Conservation (phyloP, 2,888 invertebrate species). For the Latrodectus elegans region DNA sequence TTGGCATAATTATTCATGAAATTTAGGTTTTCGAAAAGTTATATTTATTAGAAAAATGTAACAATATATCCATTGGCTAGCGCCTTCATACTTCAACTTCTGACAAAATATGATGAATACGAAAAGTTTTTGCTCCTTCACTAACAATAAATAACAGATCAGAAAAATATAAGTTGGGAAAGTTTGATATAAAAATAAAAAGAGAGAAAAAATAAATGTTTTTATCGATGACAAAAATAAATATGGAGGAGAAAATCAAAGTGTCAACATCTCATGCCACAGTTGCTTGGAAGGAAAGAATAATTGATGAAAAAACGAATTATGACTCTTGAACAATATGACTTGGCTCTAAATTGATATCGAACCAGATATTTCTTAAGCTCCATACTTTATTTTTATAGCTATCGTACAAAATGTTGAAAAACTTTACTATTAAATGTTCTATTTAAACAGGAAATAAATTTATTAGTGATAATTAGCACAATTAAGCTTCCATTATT, state of each 20-base stretch:
- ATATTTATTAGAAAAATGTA: too few relatives aligned
- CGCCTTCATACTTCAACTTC: too few relatives aligned
- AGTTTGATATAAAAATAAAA: neutral
- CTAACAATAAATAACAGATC: neutral
- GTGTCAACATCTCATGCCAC: neutral
- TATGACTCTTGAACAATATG: neutral
- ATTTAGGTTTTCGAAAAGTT: too few relatives aligned
- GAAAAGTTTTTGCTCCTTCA: neutral
- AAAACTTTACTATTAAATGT: too few relatives aligned
- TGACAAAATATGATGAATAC: neutral
- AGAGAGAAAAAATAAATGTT: neutral
- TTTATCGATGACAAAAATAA: neutral
- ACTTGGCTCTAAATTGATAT: neutral
- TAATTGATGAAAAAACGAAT: neutral
- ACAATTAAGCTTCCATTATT: too few relatives aligned
- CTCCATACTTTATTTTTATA: too few relatives aligned
- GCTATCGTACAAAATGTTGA: too few relatives aligned
- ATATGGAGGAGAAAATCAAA: conserved; percentile 6
- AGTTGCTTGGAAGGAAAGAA: neutral
- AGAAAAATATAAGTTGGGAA: neutral
- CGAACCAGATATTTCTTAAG: too few relatives aligned
- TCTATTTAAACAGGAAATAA: too few relatives aligned
- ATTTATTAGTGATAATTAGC: too few relatives aligned
- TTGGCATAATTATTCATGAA: too few relatives aligned
- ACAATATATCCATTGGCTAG: too few relatives aligned